Base-by-base conservation (phyloP, 2,797 vertebrate genomes). In the Sphaeramia orbicularis region DNA sequence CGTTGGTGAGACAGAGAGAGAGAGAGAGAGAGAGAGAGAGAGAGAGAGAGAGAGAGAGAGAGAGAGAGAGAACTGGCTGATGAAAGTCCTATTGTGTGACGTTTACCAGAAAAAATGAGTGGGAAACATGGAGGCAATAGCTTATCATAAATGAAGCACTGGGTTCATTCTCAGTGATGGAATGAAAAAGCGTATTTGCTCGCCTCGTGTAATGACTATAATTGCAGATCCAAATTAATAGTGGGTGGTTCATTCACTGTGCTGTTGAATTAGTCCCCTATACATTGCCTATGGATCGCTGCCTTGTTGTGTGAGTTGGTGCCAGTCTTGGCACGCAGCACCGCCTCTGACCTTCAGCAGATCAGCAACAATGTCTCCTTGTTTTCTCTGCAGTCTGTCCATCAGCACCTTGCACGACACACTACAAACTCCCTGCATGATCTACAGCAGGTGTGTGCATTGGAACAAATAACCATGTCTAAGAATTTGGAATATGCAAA, bases 331-430 rank as follows among this genome's bases (percentile, higher is more conserved):
- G 93, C 94, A 87, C 84, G 36, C 85, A 68, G 51, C 36, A 16
- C 65, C 67, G 80, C 77, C 62, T 59, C 76, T 92, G 94, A 95
- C 94, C 94, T 95, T 95, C 93, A 93, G 71, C 27, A 59, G 85
- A 93, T 92, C 80, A 86, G 91, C 87, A 94, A 95, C 94, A 95
- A 93, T 93, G 92, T 93, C 91, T 93, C 90, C 92, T 91, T 93
- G 91, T 94, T 91, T 93, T 92, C 89, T 84, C 80, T 83, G 88
- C 85, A 61, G 89, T 89, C 89, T 84, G 88, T 93, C 92, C 81
- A 80, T 94, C 92, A 87, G 86, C 87, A 73, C 86, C 84, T 86
- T 50, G 78, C 84, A 83, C 84, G 64, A 56, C 83, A 54, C 76
- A 62, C 73, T n/a, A n/a, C n/a, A n/a, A 43, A 55, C 7, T 50